Conservation (phyloP, 2,797 vertebrate genomes). For the Coregonus suidteri region DNA sequence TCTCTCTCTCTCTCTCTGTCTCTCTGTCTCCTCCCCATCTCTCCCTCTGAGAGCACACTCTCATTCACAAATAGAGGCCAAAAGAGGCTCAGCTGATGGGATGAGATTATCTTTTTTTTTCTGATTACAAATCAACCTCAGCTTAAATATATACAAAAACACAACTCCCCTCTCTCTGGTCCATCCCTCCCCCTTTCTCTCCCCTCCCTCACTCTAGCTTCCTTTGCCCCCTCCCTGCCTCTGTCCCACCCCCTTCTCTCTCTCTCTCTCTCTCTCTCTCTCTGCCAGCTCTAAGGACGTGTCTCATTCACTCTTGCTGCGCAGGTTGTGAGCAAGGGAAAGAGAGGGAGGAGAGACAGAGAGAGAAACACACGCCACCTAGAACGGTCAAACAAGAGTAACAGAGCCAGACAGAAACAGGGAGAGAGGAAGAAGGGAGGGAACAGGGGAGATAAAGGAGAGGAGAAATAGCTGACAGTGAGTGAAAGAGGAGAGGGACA, state of each 20-base stretch:
- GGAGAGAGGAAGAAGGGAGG: neutral
- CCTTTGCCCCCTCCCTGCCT: conserved; percentile 40
- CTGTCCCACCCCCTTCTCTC: conserved; percentile 47
- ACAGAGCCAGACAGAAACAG: neutral
- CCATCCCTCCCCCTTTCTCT: conserved; percentile 32
- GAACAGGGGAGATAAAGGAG: conserved; percentile 16
- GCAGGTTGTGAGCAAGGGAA: conserved; percentile 59
- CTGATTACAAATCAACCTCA: conserved; percentile 76
- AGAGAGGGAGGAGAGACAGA: conserved; percentile 30
- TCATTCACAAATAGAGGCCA: conserved; percentile 78
- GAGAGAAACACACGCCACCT: neutral
- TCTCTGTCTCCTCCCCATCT: neutral
- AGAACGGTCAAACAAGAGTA: neutral
- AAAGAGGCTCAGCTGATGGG: conserved; percentile 75
- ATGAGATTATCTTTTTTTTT: conserved; percentile 73
- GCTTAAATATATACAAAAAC: conserved; percentile 46
- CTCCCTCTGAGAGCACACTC: conserved; percentile 54
- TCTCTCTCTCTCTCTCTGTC: conserved; percentile 14
- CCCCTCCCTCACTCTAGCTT: conserved; percentile 33
- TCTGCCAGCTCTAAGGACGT: conserved; percentile 65
- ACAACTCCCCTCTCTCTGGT: conserved; percentile 26
- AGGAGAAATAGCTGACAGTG: conserved; percentile 4
- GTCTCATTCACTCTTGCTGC: conserved; percentile 61
- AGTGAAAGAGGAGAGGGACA: conserved; percentile 18
- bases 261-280: conserved; percentile 45